Evolutionary conservation across 2,797 vertebrate genomes (phyloP).

Genomic region (Acanthiza pusilla): DNA sequence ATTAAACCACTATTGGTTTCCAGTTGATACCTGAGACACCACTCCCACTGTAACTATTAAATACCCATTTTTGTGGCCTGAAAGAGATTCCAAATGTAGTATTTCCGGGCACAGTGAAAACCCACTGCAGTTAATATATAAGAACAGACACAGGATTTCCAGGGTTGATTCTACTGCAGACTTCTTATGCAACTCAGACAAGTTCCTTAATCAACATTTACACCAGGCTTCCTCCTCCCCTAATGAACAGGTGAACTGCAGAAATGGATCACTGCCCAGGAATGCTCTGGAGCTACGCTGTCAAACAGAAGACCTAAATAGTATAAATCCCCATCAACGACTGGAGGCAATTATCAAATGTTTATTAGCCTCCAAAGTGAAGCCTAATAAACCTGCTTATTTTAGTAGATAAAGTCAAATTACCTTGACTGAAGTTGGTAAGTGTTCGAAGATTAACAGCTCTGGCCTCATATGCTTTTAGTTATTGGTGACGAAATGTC

Average conservation of each 20-base stretch:
- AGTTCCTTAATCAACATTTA: background rate
- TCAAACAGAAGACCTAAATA: background rate
- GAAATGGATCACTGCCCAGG: background rate
- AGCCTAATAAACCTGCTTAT: constrained; percentile 39
- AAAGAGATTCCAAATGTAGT: background rate
- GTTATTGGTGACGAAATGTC: constrained; percentile 38
- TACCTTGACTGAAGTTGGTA: constrained; percentile 11
- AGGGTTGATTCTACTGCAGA: background rate
- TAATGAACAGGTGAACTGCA: background rate
- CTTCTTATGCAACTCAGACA: background rate
- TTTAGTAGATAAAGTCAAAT: constrained; percentile 43
- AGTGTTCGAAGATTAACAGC: constrained; percentile 12
- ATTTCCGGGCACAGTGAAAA: background rate
- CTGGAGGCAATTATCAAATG: constrained; percentile 37
- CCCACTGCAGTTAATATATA: background rate
- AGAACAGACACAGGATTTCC: background rate
- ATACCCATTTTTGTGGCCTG: background rate
- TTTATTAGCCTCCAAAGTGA: constrained; percentile 36
- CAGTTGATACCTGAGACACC: background rate
- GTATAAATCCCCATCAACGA: background rate
- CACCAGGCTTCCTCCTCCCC: background rate
- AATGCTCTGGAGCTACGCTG: background rate
- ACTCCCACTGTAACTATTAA: background rate
- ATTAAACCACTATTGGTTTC: background rate
- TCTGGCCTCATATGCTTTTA: constrained; percentile 3